These are phyloP conservation scores for Scaptomyza flava DNA, from an alignment of 2,888 invertebrate genomes.

Conservation along the genomic window DNA sequence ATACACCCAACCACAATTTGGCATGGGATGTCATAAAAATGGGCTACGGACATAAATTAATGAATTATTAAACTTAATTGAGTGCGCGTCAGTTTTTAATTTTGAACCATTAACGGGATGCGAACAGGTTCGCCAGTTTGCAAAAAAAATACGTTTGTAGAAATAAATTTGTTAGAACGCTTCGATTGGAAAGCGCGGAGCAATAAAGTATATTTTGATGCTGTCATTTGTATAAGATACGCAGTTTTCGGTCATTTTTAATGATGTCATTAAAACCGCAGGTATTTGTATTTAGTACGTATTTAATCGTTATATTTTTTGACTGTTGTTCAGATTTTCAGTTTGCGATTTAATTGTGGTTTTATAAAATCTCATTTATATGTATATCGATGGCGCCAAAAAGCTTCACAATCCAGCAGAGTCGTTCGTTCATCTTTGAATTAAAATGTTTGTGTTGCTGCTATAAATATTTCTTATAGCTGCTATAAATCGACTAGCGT, in stretches of 20 bases:
- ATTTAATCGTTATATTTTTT: conserved; percentile 6
- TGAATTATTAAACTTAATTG: conserved; percentile 80
- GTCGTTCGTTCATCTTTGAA: conserved; percentile 51
- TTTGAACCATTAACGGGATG: conserved; percentile 62
- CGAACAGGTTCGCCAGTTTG: conserved; percentile 50
- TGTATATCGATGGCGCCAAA: conserved; percentile 49
- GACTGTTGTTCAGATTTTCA: neutral
- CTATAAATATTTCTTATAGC: conserved; percentile 64
- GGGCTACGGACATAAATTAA: conserved; percentile 76
- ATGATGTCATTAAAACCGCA: conserved; percentile 64
- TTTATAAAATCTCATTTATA: conserved; percentile 56
- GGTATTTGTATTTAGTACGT: conserved; percentile 23
- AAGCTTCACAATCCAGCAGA: no score
- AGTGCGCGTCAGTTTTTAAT: conserved; percentile 78
- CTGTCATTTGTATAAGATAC: conserved; percentile 62
- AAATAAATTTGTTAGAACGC: conserved; percentile 24
- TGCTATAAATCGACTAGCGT: conserved; percentile 51
- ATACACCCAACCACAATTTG: conserved; percentile 24
- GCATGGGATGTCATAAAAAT: conserved; percentile 70
- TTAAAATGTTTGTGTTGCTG: conserved; percentile 35
- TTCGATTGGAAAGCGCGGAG: conserved; percentile 63
- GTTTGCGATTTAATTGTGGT: conserved; percentile 54
- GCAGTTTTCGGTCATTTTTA: conserved; percentile 53
- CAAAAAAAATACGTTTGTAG: conserved; percentile 27
- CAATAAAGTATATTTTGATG: conserved; percentile 65